Base-by-base conservation (phyloP, 2,113 vertebrate species). In the Plotosus lineatus region DNA sequence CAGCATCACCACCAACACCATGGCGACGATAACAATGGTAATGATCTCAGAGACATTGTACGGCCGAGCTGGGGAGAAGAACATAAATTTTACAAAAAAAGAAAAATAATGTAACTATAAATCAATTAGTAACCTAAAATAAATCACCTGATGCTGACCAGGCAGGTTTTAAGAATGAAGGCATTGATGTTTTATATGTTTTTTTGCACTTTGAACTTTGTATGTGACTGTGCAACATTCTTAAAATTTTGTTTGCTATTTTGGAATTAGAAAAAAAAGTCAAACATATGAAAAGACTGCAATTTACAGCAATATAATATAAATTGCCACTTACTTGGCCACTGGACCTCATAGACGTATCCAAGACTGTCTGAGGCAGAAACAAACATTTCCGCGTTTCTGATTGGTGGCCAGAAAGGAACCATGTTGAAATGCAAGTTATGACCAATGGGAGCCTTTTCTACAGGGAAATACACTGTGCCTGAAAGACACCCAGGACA, bases 381-480 rank as follows among this genome's bases (percentile, higher is more conserved):
- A 58, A 96, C 92, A 90, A 98, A 99, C 96, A 99, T 98, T 89
- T 98, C 96, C 19, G 93, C 94, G 44, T 96, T 98, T 85, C 94
- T 95, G 69, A 99, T 85, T 6, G 97, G 97, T 80, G 97, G 97
- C 97, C 97, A 99, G 82, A 98, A 99, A 23, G 97, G 97, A 50
- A 99, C 97, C 97, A 99, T 98, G 85, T 98, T 98, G 86, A 95
- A 98, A 75, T 91, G 93, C 36, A 95, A 85, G 75, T 98, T 99
- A 82, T 99, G 97, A 82, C 97, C 97, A 83, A 98, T 97, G 1
- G 97, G 97, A 33, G 97, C 96, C 2, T 98, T 95, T 90, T 96
- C 96, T 88, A 96, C 61, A 12, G 96, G 96, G 82, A 95, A 99
- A 51, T 91, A 93, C 26, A 93, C 90, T 72, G 92, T 92, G 87